Percentiles rank a stretch among this genome's conserved stretches.
These are phyloP conservation scores for Actinemys pallida DNA, from an alignment of 2,113 vertebrate genomes.

Conservation along the genomic window DNA sequence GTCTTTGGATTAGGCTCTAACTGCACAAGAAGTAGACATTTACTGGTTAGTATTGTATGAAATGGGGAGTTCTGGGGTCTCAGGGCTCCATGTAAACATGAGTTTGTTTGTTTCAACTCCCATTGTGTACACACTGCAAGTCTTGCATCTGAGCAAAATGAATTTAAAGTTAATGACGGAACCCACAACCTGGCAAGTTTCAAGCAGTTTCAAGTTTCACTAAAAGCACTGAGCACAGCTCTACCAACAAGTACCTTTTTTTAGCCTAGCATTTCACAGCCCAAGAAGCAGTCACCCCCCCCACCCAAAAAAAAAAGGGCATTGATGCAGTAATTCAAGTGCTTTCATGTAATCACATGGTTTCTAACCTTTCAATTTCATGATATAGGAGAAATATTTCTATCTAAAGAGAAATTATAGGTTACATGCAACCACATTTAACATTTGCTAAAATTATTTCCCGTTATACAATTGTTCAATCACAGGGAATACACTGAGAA, in stretches of 20 bases:
- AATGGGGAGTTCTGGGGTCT: neutral
- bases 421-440: neutral
- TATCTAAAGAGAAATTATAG: neutral
- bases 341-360: neutral
- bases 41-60: neutral
- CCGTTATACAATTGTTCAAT: accelerated
- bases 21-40: neutral
- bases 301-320: neutral
- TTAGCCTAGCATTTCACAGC: neutral
- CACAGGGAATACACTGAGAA: neutral
- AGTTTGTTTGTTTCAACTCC: neutral
- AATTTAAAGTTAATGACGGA: neutral
- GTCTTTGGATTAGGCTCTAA: neutral
- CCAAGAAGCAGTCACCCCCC: neutral
- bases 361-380: neutral
- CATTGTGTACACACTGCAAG: neutral
- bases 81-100: accelerated
- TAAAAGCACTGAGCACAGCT: neutral
- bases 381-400: neutral
- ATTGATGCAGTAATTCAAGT: neutral
- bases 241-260: neutral
- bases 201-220: neutral
- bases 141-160: neutral
- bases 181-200: neutral
- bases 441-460: neutral